Evolutionary conservation across 2,113 vertebrate genomes (phyloP).

Genomic region (Proteles cristata): DNA sequence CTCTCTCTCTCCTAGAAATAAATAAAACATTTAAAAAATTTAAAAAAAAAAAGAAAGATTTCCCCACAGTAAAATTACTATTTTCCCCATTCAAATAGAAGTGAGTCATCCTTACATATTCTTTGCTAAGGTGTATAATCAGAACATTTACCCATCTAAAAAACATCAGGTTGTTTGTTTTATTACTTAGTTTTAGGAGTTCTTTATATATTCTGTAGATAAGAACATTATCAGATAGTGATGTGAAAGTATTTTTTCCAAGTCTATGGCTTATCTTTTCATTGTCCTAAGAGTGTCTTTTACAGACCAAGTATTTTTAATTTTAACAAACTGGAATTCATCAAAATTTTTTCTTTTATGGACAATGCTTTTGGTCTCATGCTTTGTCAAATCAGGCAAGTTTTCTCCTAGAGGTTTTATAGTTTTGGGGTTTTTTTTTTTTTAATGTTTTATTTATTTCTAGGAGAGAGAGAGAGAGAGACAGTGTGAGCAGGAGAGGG

Average conservation of each 20-base stretch:
- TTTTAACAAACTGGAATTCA: background rate
- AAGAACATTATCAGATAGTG: background rate
- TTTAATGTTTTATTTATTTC: too few relatives aligned
- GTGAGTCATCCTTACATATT: background rate
- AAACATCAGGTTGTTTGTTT: background rate
- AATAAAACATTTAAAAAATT: too few relatives aligned
- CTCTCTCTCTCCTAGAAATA: too few relatives aligned
- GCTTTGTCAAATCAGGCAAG: background rate
- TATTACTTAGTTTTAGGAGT: background rate
- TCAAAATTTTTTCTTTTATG: background rate
- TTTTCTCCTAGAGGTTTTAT: background rate
- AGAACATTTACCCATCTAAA: background rate
- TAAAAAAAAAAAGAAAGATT: too few relatives aligned
- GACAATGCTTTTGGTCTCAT: background rate
- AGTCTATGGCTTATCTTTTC: background rate
- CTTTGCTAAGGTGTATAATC: background rate
- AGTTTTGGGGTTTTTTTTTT: too few relatives aligned
- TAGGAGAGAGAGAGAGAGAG: too few relatives aligned
- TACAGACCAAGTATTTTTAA: background rate
- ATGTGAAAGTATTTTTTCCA: background rate
- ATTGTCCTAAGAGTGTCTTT: background rate
- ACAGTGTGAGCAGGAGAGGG: too few relatives aligned
- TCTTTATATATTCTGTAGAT: background rate
- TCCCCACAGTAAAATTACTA: background rate
- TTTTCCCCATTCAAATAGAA: background rate